Evolutionary conservation across 2,113 vertebrate species (phyloP), one percentile per base, ranked within the genome.

Genomic region (Hylia prasina): DNA sequence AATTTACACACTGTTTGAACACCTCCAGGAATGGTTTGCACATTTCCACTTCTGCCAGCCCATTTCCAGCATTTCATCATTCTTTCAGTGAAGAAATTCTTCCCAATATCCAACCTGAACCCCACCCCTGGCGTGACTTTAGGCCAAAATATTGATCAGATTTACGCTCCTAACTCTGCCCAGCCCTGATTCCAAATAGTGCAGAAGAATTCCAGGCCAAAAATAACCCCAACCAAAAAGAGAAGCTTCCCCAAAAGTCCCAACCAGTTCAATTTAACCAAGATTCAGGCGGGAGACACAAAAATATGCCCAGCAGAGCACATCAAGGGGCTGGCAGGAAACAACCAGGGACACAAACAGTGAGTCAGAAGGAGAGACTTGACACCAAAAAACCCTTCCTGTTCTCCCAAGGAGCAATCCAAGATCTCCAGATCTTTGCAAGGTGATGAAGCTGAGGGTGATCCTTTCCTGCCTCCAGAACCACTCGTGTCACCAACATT

Each of bases 121-220:
- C 11, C 4, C 6, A 1, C 11, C 11, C 11, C 1, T 1, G 1
- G 8, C 27, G 47, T 0, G 15, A 13, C 14, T 2, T 20, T 47
- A 61, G 25, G 48, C 40, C 48, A 28, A 76, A 83, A 37, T 28
- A 44, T 13, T 44, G 58, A 66, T 44, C 10, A 33, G 58, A 45
- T 11, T 72, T 20, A 4, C 2, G 14, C 24, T 86, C 66, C 27
- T 61, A 22, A 22, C 40, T 45, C 73, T 70, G 64, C 51, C 37
- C 37, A 58, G 69, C 28, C 61, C 73, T 19, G 63, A 60, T 71
- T 73, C 37, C 16, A 2, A 86, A 56, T 1, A 17, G 18, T 33
- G 30, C 23, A 24, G 20, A 54, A 85, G 14, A 81, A 42, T 39
- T 63, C 63, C 78, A 76, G 47, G 44, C 44, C 13, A 60, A 7